A percentile compares a stretch with the other conserved stretches of the same genome.
phyloP scores from a whole-genome alignment of 2,113 vertebrate species.

The Eudorcas thomsonii region DNA sequence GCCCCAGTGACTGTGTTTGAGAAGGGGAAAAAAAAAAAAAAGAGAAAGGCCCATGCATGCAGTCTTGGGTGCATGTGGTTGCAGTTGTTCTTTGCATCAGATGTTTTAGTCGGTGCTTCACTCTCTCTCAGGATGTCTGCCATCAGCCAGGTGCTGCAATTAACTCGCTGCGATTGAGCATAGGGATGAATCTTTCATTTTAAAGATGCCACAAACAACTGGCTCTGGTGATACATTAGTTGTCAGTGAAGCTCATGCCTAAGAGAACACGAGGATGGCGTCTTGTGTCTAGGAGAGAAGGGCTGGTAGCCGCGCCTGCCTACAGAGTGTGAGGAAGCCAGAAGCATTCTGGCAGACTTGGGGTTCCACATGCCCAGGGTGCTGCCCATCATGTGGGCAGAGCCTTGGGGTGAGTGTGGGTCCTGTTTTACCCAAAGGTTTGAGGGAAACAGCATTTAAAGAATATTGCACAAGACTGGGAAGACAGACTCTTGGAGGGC shows the following conservation, averaged over 20 bases:
- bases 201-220: constrained; percentile 65
- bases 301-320: neutral
- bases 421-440: neutral
- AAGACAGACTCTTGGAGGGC: neutral
- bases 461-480: neutral
- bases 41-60: neutral
- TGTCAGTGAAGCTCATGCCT: constrained; percentile 41
- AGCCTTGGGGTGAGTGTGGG: neutral
- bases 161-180: constrained; percentile 70
- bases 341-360: neutral
- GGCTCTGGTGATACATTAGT: constrained; percentile 47
- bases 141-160: constrained; percentile 71
- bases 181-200: constrained; percentile 73
- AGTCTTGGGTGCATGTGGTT: neutral
- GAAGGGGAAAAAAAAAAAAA: neutral
- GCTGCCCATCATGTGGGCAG: fast-evolving
- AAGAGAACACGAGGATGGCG: neutral
- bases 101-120: neutral
- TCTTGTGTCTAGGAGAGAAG: neutral
- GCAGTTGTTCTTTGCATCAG: neutral
- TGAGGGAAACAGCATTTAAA: neutral
- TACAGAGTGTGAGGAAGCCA: fast-evolving
- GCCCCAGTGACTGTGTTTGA: neutral
- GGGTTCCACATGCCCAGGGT: neutral
- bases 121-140: constrained; percentile 48